A percentile compares a stretch with the other conserved stretches of the same genome.
Evolutionary conservation across 2,797 vertebrate genomes (phyloP).

Genomic region (Danio albolineatus): DNA sequence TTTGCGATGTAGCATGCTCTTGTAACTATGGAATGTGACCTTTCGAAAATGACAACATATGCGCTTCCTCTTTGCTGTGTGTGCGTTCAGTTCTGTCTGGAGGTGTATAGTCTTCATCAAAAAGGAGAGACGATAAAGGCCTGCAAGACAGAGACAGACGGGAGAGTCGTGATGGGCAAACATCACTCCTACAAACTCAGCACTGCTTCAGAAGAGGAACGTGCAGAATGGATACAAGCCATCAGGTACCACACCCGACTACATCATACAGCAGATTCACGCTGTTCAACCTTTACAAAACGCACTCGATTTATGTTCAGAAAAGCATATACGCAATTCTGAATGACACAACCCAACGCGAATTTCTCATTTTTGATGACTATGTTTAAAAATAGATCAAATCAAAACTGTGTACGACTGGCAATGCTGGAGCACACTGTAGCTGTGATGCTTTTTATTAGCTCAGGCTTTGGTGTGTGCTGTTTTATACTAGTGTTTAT

Average conservation of each 20-base stretch:
- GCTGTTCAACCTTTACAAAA: background rate
- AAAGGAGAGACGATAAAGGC: conserved; percentile 94
- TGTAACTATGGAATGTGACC: background rate
- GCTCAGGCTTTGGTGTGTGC: too few relatives aligned
- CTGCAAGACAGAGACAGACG: conserved; percentile 91
- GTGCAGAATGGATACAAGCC: conserved; percentile 88
- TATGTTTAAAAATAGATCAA: too few relatives aligned
- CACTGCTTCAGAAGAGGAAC: conserved; percentile 84
- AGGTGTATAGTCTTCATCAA: conserved; percentile 84
- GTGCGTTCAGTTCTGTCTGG: conserved; percentile 86
- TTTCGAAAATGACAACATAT: conserved; percentile 16
- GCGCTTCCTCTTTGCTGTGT: conserved; percentile 50
- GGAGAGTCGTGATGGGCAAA: conserved; percentile 92
- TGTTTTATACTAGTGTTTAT: too few relatives aligned
- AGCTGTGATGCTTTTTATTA: too few relatives aligned
- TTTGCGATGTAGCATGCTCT: background rate
- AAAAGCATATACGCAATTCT: too few relatives aligned
- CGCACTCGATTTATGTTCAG: background rate
- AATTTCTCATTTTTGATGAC: too few relatives aligned
- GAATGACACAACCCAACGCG: background rate
- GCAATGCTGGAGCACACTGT: too few relatives aligned
- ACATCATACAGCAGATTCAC: background rate
- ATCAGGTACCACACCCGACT: conserved; percentile 79
- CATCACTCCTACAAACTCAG: conserved; percentile 92
- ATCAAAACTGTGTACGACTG: too few relatives aligned